phyloP scores from a whole-genome alignment of 2,797 vertebrate species.

The Capromys pilorides region DNA sequence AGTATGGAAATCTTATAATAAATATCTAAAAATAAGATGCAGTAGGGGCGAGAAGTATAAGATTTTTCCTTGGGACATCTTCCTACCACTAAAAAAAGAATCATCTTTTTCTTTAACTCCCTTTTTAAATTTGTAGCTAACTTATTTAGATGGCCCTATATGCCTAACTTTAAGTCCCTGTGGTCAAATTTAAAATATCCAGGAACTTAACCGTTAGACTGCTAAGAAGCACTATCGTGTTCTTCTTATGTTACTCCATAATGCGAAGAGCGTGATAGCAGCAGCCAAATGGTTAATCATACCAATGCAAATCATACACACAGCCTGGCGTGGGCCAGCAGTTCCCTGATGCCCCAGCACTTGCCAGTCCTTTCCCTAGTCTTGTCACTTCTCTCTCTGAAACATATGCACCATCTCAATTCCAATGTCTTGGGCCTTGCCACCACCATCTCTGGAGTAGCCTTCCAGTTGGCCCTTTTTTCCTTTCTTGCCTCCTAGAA shows the following conservation, averaged over 20 bases:
- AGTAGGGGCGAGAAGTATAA: neutral
- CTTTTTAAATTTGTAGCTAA: constrained; percentile 9
- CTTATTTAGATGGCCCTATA: neutral
- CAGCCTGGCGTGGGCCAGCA: neutral
- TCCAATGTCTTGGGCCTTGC: neutral
- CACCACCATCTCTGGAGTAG: neutral
- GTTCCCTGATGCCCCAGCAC: neutral
- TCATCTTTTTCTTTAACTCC: neutral
- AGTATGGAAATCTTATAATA: neutral
- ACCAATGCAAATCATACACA: neutral
- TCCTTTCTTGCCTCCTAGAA: neutral
- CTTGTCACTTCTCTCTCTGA: neutral
- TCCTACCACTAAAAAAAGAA: neutral
- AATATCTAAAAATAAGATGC: neutral
- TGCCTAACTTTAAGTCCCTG: neutral
- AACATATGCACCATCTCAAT: neutral
- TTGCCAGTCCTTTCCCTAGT: neutral
- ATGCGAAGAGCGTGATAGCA: too few species aligned
- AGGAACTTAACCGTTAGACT: too few species aligned
- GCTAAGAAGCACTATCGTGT: too few species aligned
- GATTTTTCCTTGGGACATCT: neutral
- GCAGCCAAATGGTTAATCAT: too few species aligned
- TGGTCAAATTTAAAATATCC: neutral
- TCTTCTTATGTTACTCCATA: too few species aligned
- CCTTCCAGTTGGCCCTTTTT: neutral